Evolutionary conservation across 2,113 vertebrate genomes (phyloP).

Genomic region (Tachuris rubrigastra): DNA sequence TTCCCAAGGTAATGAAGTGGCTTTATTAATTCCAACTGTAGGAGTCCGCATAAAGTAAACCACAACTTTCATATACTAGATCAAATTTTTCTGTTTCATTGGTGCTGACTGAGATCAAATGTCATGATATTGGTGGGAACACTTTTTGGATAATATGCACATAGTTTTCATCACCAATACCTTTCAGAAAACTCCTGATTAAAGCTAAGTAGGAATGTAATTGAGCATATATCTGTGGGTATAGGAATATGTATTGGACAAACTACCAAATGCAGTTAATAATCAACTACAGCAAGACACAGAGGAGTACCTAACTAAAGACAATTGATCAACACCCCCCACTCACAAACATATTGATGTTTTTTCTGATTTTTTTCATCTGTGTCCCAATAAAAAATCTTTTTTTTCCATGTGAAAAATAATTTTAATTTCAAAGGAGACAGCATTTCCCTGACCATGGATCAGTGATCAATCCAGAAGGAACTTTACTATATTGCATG

Average conservation of each 20-base stretch:
- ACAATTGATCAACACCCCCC: rapidly evolving
- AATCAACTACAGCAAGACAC: neutral
- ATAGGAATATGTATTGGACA: neutral
- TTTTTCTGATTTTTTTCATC: neutral
- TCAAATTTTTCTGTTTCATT: neutral
- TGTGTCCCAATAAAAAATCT: neutral
- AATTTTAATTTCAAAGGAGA: neutral
- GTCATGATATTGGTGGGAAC: rapidly evolving
- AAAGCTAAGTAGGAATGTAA: neutral
- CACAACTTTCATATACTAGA: neutral
- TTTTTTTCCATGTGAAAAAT: neutral
- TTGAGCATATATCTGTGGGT: neutral
- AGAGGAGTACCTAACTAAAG: neutral
- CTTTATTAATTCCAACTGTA: neutral
- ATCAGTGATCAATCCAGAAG: neutral
- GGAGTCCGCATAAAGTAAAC: neutral
- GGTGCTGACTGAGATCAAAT: neutral
- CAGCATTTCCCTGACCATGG: neutral
- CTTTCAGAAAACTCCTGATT: neutral
- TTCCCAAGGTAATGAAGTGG: neutral
- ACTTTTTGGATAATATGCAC: neutral
- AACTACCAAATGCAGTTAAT: neutral
- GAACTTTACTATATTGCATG: neutral
- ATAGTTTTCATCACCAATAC: neutral
- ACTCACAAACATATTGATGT: neutral